phyloP scores from a whole-genome alignment of 2,888 invertebrate genomes.

The Eristalis arbustorum region DNA sequence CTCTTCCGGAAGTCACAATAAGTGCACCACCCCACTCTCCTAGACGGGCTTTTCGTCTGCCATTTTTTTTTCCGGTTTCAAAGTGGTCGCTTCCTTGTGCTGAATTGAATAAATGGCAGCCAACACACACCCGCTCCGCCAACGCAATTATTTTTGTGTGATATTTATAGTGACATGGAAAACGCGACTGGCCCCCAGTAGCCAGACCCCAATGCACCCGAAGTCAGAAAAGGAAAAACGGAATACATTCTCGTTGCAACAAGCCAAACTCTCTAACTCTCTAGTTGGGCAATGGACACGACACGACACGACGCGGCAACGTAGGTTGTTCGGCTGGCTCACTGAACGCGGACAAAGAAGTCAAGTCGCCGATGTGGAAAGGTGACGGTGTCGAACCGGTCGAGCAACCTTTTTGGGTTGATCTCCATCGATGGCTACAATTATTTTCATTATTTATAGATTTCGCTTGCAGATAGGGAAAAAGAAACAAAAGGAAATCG shows the following conservation, averaged over 20 bases:
- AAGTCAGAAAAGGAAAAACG: slow-evolving; percentile 14
- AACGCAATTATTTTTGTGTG: slow-evolving; percentile 40
- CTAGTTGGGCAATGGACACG: slow-evolving; percentile 61
- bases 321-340: slow-evolving; percentile 26
- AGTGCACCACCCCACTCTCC: not conserved
- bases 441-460: slow-evolving; percentile 51
- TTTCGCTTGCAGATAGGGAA: slow-evolving; percentile 28
- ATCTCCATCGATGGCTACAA: slow-evolving; percentile 58
- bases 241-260: not conserved
- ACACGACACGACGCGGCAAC: not conserved
- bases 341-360: slow-evolving; percentile 56
- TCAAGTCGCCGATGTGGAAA: slow-evolving; percentile 54
- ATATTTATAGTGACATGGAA: slow-evolving; percentile 48
- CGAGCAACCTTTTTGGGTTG: slow-evolving; percentile 51
- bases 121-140: slow-evolving; percentile 14
- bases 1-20: not conserved
- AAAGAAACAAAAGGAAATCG: slow-evolving; percentile 18
- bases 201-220: slow-evolving; percentile 37
- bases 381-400: slow-evolving; percentile 57
- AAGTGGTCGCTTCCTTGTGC: slow-evolving; percentile 13
- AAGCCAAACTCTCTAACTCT: slow-evolving; percentile 60
- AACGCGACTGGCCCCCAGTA: not conserved
- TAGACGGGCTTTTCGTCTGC: not conserved
- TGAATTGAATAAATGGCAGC: slow-evolving; percentile 18
- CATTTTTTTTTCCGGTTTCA: not conserved